Conservation (phyloP, 2,888 invertebrate genomes). For the Archips crataeganus region DNA sequence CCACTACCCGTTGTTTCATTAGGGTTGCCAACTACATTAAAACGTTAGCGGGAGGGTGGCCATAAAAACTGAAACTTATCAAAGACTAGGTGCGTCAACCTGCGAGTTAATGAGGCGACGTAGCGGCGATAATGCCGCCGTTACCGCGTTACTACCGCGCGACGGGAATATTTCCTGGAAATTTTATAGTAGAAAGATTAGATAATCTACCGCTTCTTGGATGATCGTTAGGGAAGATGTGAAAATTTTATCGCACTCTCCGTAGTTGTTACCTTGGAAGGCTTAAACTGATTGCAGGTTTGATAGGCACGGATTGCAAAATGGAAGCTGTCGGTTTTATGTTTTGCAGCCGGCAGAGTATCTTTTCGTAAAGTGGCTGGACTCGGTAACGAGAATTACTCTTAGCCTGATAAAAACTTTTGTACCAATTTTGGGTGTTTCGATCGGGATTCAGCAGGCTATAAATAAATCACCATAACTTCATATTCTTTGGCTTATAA, state of each 20-base stretch:
- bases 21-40: constrained; percentile 39
- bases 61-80: constrained; percentile 74
- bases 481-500: no score
- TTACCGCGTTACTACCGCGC: constrained; percentile 35
- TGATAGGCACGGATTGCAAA: constrained; percentile 21
- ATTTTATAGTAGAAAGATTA: constrained; percentile 40
- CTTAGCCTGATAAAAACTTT: neutral
- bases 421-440: neutral
- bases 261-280: constrained; percentile 14
- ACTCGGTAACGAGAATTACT: neutral
- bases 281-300: constrained; percentile 27
- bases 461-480: neutral
- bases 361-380: neutral
- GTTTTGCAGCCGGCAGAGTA: constrained; percentile 4
- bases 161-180: constrained; percentile 35
- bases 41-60: constrained; percentile 50
- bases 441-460: neutral
- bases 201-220: constrained; percentile 39
- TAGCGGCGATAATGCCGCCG: constrained; percentile 63
- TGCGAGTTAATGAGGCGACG: constrained; percentile 76
- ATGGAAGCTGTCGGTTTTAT: constrained; percentile 15
- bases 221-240: constrained; percentile 38
- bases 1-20: constrained; percentile 41
- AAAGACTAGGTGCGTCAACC: constrained; percentile 65
- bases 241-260: constrained; percentile 25